Conservation (phyloP, 2,113 vertebrate genomes). For the Sminthopsis crassicaudata region DNA sequence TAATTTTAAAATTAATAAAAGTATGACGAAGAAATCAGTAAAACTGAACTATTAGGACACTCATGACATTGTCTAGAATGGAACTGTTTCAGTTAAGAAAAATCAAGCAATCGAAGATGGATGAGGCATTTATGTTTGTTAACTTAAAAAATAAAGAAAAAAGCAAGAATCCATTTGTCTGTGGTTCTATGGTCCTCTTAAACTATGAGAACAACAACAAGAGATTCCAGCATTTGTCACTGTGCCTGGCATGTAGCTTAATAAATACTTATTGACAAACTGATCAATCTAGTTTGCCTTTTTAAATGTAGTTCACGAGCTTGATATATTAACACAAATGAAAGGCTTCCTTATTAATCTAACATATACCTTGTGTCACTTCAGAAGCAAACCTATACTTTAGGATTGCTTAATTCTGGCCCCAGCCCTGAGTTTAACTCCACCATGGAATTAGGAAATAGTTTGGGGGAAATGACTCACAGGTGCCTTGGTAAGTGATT, state of each 20-base stretch:
- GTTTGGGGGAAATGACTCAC: not conserved
- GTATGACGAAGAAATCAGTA: not conserved
- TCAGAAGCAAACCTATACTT: not conserved
- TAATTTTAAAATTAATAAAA: not conserved
- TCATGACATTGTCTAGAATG: not conserved
- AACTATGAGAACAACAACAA: not conserved
- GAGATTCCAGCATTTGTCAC: not conserved
- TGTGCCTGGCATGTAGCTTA: not conserved
- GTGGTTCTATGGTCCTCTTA: not conserved
- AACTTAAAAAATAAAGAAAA: not conserved
- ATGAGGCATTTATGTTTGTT: not conserved
- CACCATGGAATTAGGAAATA: not conserved
- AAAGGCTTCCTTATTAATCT: slow-evolving; percentile 36
- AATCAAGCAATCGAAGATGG: not conserved
- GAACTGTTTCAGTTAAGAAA: not conserved
- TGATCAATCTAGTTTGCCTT: not conserved
- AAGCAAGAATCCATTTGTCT: not conserved
- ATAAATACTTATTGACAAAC: not conserved
- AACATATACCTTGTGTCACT: not conserved
- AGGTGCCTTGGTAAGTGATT: not conserved
- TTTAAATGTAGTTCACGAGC: not conserved
- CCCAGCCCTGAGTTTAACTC: not conserved
- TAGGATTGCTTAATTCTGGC: not conserved
- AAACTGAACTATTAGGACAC: not conserved
- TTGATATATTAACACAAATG: not conserved